Evolutionary conservation across 1,140 invertebrate species (phyloP), one percentile per base, ranked within the genome.

Genomic region (Pseudachorutes palmiensis): DNA sequence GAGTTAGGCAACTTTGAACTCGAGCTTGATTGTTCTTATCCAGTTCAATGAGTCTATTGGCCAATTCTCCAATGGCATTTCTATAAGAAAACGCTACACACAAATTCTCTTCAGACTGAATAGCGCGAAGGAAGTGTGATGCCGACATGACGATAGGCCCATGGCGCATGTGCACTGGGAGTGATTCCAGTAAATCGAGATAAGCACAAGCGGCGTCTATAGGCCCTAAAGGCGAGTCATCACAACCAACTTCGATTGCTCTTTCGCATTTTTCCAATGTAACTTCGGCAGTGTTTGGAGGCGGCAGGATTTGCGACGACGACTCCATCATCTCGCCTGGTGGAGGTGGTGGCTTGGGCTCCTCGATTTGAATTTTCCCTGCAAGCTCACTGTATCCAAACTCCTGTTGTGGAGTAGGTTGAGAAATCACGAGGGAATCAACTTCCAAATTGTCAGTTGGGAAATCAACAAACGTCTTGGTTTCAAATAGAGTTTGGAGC

Each of bases 91-190:
- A 70, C 9, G 64, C 32, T 14, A n/a, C 41, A 19, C 32, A 29
- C 22, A 61, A 41, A 16, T 67, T 62, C 19, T 33, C 33, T 1
- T 32, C 55, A 14, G 55, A 48, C 22, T 67, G 62, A 66, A 70
- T 70, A 2, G 69, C 69, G 0, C 45, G 14, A 19, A 70, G 66
- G 22, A 70, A 67, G 32, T 70, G 69, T 0, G 69, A 70, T 16
- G 69, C 65, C 5, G 69, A 65, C 69, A 70, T 70, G 1, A 70
- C 66, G 32, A 70, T 60, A 1, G 69, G 66, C 12, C 69, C 69
- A 0, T 51, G 62, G 31, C 65, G 69, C 26, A 67, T 48, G 0
- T 48, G 41, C 26, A 62, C 16, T 0, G 69, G 69, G 5, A 70
- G 62, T 0, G 69, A 66, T 61, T 65, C 66, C 22, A 70, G 58